Base-by-base conservation (phyloP, 2,113 vertebrate species). In the Phalacrocorax aristotelis region DNA sequence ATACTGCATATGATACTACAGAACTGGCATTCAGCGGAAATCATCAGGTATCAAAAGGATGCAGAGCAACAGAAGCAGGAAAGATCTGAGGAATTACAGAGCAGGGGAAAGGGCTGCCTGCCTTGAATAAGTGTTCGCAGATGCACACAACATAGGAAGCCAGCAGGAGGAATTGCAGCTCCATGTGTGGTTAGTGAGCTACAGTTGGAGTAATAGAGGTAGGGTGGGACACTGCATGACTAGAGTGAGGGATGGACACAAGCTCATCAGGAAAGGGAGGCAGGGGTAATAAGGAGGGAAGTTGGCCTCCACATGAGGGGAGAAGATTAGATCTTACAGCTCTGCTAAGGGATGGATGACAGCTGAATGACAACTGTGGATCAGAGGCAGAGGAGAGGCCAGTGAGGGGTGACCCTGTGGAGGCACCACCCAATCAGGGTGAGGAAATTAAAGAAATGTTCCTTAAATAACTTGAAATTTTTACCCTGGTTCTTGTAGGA, bases 141-240 rank as follows among this genome's bases (percentile, higher is more conserved):
- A 34, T 16, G 25, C 9, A 8, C 23, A 52, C 16, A 36, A 46
- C 65, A 29, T 51, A 42, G 34, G 44, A 87, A 54, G 29, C 11
- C 15, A 11, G 42, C 46, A 69, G 40, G 22, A 60, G 51, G n/a
- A 84, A 4, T 52, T 8, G 7, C 61, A n/a, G 34, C 38, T 30
- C 66, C 25, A 1, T 7, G 54, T 6, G 30, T 4, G 18, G 9
- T 22, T 26, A 21, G n/a, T 13, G 19, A 48, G 51, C 60, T 69
- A 1, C 15, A 34, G 1, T 8, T 30, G 12, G 25, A 42, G 29
- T 0, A 1, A 14, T n/a, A 21, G 70, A 7, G 21, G 6, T 4
- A 11, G 26, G 15, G 23, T 38, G 44, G 55, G 38, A 77, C 15
- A 21, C 12, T 34, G 51, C 18, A 10, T 0, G 0, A 6, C 18